Evolutionary conservation across 2,888 invertebrate genomes (phyloP).

Genomic region (Drosophila colorata): DNA sequence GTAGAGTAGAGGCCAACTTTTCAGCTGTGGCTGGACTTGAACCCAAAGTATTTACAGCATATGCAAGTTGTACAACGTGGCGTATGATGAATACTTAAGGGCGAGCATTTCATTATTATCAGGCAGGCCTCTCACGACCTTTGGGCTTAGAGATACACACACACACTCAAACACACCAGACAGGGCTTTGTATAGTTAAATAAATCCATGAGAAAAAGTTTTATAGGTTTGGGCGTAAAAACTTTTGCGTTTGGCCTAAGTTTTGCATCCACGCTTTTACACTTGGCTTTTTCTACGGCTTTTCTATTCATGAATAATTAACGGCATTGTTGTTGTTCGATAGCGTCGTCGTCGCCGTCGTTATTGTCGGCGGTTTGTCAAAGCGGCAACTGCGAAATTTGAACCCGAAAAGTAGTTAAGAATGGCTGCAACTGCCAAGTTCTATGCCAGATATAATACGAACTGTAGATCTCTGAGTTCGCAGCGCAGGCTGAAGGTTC

Average conservation of each 20-base stretch:
- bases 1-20: slow-evolving; percentile 33
- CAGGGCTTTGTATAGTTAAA: slow-evolving; percentile 56
- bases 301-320: slow-evolving; percentile 78
- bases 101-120: slow-evolving; percentile 70
- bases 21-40: slow-evolving; percentile 54
- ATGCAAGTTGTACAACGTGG: slow-evolving; percentile 70
- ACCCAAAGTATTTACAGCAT: slow-evolving; percentile 73
- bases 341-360: slow-evolving; percentile 29
- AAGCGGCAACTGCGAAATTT: slow-evolving; percentile 51
- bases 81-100: slow-evolving; percentile 69
- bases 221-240: slow-evolving; percentile 45
- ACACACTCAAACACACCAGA: slow-evolving; percentile 8
- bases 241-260: slow-evolving; percentile 62
- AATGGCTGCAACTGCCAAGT: slow-evolving; percentile 37
- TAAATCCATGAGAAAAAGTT: slow-evolving; percentile 66
- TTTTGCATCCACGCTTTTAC: slow-evolving; percentile 55
- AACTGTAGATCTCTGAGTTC: slow-evolving; percentile 26
- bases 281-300: slow-evolving; percentile 51
- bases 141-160: slow-evolving; percentile 9
- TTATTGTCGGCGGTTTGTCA: slow-evolving; percentile 51
- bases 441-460: slow-evolving; percentile 6
- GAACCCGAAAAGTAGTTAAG: slow-evolving; percentile 64
- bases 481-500: slow-evolving; percentile 12
- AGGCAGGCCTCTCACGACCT: slow-evolving; percentile 45
- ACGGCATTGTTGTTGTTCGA: slow-evolving; percentile 70